Conservation (phyloP, 1,140 invertebrate species). For the Sarcophaga bullata region DNA sequence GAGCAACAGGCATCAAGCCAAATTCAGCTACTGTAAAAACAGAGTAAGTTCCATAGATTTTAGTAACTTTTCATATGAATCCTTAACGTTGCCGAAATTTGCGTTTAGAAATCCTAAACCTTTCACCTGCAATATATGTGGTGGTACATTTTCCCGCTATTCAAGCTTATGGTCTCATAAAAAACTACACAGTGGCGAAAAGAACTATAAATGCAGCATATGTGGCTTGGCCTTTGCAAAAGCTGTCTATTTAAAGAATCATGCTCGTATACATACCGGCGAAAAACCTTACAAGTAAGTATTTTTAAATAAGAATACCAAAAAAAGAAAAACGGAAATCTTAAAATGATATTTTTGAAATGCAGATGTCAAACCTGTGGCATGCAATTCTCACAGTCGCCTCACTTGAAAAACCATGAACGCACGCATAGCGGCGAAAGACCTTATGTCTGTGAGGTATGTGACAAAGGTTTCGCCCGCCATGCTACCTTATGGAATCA, state of each 20-base stretch:
- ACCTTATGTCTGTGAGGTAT: constrained; percentile 91
- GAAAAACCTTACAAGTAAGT: constrained; percentile 84
- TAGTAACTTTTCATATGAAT: constrained; percentile 42
- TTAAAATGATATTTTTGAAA: not conserved
- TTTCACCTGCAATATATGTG: constrained; percentile 88
- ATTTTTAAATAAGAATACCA: not conserved
- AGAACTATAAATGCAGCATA: constrained; percentile 91
- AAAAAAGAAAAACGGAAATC: not conserved
- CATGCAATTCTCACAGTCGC: constrained; percentile 88
- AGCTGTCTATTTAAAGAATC: constrained; percentile 91
- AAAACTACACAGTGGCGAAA: constrained; percentile 85
- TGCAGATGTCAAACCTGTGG: constrained; percentile 82
- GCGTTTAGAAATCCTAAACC: constrained; percentile 71
- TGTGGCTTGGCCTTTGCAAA: constrained; percentile 94
- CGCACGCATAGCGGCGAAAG: constrained; percentile 90
- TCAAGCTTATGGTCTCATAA: constrained; percentile 88
- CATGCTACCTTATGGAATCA: constrained; percentile 92
- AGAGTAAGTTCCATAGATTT: constrained; percentile 53
- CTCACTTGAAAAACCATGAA: constrained; percentile 92
- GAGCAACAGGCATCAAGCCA: constrained; percentile 53
- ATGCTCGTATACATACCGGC: constrained; percentile 83
- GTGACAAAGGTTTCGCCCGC: constrained; percentile 88
- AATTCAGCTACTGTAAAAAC: constrained; percentile 52
- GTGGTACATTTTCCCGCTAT: constrained; percentile 83
- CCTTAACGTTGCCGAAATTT: not conserved